Percentiles rank a stretch among this genome's conserved stretches.
Evolutionary conservation across 1,140 invertebrate species (phyloP).

Genomic region (Microplitis demolitor): DNA sequence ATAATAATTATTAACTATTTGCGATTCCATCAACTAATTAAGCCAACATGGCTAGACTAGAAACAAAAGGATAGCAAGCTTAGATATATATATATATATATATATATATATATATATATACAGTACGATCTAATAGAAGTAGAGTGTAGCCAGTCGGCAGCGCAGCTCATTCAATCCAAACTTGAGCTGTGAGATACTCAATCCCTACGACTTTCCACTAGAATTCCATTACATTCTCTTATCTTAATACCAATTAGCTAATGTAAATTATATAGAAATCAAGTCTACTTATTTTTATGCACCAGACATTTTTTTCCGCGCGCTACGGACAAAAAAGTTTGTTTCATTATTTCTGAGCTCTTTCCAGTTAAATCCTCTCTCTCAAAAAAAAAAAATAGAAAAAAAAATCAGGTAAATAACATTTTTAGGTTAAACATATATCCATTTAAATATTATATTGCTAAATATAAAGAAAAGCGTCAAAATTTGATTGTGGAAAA

Average conservation of each 20-base stretch:
- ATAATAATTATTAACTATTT: conserved; percentile 28
- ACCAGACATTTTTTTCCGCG: too few species aligned
- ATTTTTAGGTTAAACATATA: too few species aligned
- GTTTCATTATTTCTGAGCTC: too few species aligned
- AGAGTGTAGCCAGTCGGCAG: conserved; percentile 12
- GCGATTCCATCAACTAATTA: conserved; percentile 30
- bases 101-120: too few species aligned
- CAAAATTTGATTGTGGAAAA: background rate
- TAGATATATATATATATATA: background rate
- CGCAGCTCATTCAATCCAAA: conserved; percentile 30
- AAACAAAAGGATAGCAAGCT: conserved; percentile 9
- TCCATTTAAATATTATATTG: too few species aligned
- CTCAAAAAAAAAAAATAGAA: too few species aligned
- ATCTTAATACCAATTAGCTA: conserved; percentile 31
- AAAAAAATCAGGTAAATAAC: too few species aligned
- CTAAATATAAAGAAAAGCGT: background rate
- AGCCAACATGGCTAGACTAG: background rate
- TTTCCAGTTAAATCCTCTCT: too few species aligned
- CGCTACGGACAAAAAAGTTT: too few species aligned
- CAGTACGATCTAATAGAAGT: background rate
- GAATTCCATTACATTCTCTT: background rate
- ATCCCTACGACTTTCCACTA: conserved; percentile 10
- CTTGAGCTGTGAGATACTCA: conserved; percentile 16
- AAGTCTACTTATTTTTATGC: background rate
- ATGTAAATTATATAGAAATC: conserved; percentile 23